These are phyloP conservation scores for Magallana gigas DNA, from an alignment of 1,140 invertebrate genomes.

Conservation along the genomic window DNA sequence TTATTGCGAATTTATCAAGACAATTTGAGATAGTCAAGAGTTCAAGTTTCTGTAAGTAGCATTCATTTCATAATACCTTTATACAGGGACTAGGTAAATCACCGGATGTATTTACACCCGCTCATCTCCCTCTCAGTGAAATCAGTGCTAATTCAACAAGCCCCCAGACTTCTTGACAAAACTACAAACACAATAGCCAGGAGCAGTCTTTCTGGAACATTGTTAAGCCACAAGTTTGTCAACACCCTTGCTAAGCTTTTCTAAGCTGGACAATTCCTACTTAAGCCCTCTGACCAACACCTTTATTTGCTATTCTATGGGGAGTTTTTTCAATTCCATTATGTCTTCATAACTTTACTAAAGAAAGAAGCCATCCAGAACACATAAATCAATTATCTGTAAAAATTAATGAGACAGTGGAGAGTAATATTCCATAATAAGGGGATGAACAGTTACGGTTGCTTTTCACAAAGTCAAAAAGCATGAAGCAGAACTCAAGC, in stretches of 20 bases:
- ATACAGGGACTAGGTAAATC: slow-evolving; percentile 23
- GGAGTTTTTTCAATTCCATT: slow-evolving; percentile 8
- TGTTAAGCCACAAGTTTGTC: neutral
- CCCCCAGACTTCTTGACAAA: neutral
- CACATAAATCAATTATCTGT: slow-evolving; percentile 24
- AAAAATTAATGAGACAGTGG: slow-evolving; percentile 24
- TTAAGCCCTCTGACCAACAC: slow-evolving; percentile 17
- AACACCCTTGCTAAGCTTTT: slow-evolving; percentile 15
- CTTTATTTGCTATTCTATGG: neutral
- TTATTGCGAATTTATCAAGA: neutral
- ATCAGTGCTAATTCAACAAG: slow-evolving; percentile 11
- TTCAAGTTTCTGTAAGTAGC: slow-evolving; percentile 33
- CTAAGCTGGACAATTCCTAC: slow-evolving; percentile 3
- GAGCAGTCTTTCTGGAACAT: neutral
- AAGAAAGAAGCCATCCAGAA: slow-evolving; percentile 20
- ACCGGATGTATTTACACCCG: slow-evolving; percentile 29
- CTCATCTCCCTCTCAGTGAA: neutral
- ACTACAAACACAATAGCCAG: neutral
- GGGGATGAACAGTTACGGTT: neutral
- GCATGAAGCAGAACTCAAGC: neutral
- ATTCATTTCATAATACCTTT: slow-evolving; percentile 21
- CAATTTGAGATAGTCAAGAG: neutral
- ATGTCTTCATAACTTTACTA: neutral
- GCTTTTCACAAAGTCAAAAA: slow-evolving; percentile 1
- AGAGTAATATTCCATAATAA: neutral